Evolutionary conservation across 2,797 vertebrate species (phyloP).

Genomic region (Danio aesculapii): DNA sequence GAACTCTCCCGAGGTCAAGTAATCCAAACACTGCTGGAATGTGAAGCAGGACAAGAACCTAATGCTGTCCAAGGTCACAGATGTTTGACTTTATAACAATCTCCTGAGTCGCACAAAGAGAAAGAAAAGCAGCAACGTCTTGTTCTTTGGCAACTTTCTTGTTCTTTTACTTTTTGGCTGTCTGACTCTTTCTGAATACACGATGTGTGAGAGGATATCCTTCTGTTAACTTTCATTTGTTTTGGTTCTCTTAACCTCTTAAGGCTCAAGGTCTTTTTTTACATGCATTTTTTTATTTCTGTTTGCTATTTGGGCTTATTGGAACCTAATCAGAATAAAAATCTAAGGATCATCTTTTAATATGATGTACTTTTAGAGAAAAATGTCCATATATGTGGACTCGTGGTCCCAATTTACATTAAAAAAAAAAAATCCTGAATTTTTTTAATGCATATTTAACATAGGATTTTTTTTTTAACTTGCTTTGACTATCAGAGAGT

Average conservation of each 20-base stretch:
- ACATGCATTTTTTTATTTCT: no score
- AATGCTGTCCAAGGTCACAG: background rate
- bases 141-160: background rate
- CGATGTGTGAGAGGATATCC: background rate
- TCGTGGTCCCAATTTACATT: no score
- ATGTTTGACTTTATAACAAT: background rate
- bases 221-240: background rate
- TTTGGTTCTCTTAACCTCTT: background rate
- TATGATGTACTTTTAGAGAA: no score
- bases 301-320: no score
- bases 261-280: no score
- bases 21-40: constrained; percentile 56
- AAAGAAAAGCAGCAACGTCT: background rate
- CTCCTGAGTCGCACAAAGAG: background rate
- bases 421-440: no score
- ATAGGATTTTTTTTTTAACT: no score
- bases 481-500: no score
- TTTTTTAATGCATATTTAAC: no score
- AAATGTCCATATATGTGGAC: no score
- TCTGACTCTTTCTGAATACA: background rate
- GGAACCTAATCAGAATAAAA: no score
- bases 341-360: no score
- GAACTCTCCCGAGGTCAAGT: constrained; percentile 45
- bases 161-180: constrained; percentile 20
- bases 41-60: background rate